Percentiles rank a stretch among this genome's conserved stretches.
phyloP scores from a whole-genome alignment of 2,113 vertebrate species.

The Strigops habroptila region DNA sequence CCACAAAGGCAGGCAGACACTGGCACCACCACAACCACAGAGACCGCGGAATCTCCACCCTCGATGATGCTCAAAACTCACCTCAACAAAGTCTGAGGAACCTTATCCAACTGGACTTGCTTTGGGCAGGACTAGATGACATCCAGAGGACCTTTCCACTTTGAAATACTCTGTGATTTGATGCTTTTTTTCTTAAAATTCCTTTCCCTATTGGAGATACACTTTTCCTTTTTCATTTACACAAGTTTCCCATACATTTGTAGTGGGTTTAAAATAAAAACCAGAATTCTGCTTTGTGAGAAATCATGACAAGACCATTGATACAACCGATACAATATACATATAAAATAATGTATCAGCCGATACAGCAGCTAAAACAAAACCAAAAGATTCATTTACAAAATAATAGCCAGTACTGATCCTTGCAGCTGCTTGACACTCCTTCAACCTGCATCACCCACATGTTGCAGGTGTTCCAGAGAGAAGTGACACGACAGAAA shows the following conservation, averaged over 20 bases:
- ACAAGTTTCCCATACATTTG: not conserved
- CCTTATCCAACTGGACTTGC: not conserved
- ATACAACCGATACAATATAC: not conserved
- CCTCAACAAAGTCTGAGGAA: not conserved
- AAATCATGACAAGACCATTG: not conserved
- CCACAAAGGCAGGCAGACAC: not conserved
- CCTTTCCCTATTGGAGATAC: not conserved
- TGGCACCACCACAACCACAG: not conserved
- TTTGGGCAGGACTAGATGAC: not conserved
- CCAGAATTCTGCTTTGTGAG: not conserved
- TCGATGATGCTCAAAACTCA: not conserved
- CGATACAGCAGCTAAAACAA: not conserved
- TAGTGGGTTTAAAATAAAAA: not conserved
- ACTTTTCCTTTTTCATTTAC: not conserved
- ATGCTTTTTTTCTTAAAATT: not conserved
- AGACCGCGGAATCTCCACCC: not conserved
- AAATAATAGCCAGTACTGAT: not conserved
- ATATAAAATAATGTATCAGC: not conserved
- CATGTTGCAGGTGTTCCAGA: not conserved
- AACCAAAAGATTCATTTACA: not conserved
- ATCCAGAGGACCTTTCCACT: not conserved
- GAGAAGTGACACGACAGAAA: not conserved
- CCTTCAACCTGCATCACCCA: not conserved
- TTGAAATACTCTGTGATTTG: not conserved
- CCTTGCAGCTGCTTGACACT: not conserved